A percentile compares a stretch with the other conserved stretches of the same genome.
These are phyloP conservation scores for Pelodiscus sinensis DNA, from an alignment of 2,113 vertebrate genomes.

Conservation along the genomic window DNA sequence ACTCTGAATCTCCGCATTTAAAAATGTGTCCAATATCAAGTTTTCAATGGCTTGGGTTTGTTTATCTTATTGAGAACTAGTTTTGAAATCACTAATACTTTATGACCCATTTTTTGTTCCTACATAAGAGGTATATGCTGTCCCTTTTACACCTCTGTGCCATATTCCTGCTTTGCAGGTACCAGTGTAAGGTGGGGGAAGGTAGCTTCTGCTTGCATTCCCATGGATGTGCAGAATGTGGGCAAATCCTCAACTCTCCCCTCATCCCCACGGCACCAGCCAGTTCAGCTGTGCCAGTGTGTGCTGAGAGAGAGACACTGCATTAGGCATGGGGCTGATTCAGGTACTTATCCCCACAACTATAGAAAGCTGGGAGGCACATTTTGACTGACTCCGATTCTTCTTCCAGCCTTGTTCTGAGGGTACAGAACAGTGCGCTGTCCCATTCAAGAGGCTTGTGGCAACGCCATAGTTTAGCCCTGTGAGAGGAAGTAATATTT, in stretches of 20 bases:
- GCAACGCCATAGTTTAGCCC: background rate
- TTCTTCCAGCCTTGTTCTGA: background rate
- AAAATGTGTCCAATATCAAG: background rate
- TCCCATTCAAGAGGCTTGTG: background rate
- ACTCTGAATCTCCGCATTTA: background rate
- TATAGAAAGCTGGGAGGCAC: background rate
- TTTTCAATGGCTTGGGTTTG: background rate
- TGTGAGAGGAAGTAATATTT: background rate
- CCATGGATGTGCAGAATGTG: background rate
- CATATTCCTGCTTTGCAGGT: background rate
- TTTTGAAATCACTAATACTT: background rate
- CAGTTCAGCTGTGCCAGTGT: background rate
- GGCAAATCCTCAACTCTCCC: background rate
- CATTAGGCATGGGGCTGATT: background rate
- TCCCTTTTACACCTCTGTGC: background rate
- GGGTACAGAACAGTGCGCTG: background rate
- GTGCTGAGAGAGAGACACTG: background rate
- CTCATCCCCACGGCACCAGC: background rate
- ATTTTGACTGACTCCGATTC: background rate
- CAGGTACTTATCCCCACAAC: background rate
- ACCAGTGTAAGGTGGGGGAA: background rate
- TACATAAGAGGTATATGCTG: background rate
- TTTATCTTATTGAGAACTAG: slow-evolving; percentile 22
- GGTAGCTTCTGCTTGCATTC: background rate
- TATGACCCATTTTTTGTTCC: background rate